Evolutionary conservation across 2,888 invertebrate genomes (phyloP).

Genomic region (Eulithis prunata): DNA sequence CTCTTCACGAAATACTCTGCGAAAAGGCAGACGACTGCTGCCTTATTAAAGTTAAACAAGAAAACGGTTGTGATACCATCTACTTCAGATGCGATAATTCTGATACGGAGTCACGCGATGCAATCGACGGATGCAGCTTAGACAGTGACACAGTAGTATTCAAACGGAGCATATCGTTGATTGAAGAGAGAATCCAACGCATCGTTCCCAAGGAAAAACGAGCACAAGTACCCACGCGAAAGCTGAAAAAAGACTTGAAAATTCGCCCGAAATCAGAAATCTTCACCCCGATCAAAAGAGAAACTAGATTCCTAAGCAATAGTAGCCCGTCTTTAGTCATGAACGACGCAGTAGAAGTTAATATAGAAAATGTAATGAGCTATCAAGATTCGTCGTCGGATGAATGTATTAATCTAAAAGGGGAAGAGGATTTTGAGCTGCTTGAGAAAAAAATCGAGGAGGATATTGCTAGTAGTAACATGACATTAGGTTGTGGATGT

Average conservation of each 20-base stretch:
- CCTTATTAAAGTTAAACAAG: constrained; percentile 75
- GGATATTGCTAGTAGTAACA: constrained; percentile 57
- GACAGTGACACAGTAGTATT: constrained; percentile 67
- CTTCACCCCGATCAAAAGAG: constrained; percentile 53
- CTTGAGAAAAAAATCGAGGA: constrained; percentile 72
- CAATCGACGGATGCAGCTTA: constrained; percentile 58
- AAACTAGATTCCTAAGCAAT: constrained; percentile 62
- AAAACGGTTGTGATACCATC: constrained; percentile 75
- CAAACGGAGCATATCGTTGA: constrained; percentile 73
- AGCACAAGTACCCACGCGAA: constrained; percentile 43
- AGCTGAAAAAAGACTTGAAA: constrained; percentile 36
- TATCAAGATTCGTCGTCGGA: constrained; percentile 79
- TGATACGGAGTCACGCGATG: constrained; percentile 70
- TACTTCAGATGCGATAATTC: constrained; percentile 75
- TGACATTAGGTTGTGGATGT: constrained; percentile 56
- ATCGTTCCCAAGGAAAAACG: constrained; percentile 66
- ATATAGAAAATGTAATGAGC: constrained; percentile 71
- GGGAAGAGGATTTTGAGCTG: constrained; percentile 72
- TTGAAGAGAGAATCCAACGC: constrained; percentile 73
- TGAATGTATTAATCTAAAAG: constrained; percentile 62
- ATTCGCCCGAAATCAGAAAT: constrained; percentile 62
- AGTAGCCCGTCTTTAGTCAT: constrained; percentile 68
- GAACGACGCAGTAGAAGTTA: constrained; percentile 66
- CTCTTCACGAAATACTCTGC: constrained; percentile 77
- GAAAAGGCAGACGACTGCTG: constrained; percentile 79